Conservation (phyloP, 2,888 invertebrate genomes). For the Choreutis nemorana region DNA sequence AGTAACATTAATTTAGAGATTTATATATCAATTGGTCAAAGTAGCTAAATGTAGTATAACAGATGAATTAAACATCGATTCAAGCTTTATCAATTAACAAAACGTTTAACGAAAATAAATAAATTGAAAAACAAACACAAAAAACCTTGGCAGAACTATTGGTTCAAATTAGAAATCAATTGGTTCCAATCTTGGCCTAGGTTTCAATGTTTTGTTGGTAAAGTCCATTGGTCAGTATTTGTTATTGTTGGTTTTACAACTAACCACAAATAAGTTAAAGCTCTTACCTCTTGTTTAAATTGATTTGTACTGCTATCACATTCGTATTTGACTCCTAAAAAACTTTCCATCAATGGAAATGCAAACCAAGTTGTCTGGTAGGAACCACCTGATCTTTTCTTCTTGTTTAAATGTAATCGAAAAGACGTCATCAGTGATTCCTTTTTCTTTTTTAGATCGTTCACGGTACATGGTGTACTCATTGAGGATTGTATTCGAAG, state of each 20-base stretch:
- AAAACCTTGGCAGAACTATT: too few species aligned
- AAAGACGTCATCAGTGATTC: slow-evolving; percentile 55
- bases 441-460: slow-evolving; percentile 50
- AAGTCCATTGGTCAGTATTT: too few species aligned
- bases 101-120: too few species aligned
- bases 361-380: slow-evolving; percentile 51
- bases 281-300: slow-evolving; percentile 35
- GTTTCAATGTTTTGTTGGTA: slow-evolving; percentile 5
- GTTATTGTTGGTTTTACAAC: too few species aligned
- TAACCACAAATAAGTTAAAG: too few species aligned
- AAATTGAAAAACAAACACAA: too few species aligned
- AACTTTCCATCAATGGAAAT: slow-evolving; percentile 46
- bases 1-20: too few species aligned
- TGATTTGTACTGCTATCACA: slow-evolving; percentile 31
- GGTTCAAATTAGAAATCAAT: too few species aligned
- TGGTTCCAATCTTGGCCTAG: slow-evolving; percentile 2
- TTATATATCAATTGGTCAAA: too few species aligned
- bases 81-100: too few species aligned
- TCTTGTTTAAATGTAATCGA: slow-evolving; percentile 37
- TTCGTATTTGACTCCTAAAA: slow-evolving; percentile 48
- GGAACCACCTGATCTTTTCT: slow-evolving; percentile 23
- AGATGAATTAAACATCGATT: too few species aligned
- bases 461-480: slow-evolving; percentile 30
- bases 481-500: slow-evolving; percentile 36
- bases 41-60: too few species aligned